These are phyloP conservation scores for Monodelphis domestica DNA, from an alignment of 2,797 vertebrate species.

Conservation along the genomic window DNA sequence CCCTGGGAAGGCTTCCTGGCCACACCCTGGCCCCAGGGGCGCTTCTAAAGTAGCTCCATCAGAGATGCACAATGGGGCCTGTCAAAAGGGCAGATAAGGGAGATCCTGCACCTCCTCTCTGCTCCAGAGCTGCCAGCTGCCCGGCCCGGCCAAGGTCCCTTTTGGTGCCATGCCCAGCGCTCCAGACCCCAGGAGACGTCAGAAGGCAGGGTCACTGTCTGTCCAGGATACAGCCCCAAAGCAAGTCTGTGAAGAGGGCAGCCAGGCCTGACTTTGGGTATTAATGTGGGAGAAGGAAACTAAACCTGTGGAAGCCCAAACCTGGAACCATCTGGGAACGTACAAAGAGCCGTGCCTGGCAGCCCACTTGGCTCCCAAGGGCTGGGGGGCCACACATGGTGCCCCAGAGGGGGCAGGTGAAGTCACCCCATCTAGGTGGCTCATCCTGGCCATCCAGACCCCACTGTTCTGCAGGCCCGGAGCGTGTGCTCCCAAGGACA, in stretches of 20 bases:
- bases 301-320: too few relatives aligned
- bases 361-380: not conserved
- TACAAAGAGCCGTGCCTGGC: not conserved
- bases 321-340: too few relatives aligned
- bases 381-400: not conserved
- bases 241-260: constrained; percentile 12
- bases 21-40: constrained; percentile 76
- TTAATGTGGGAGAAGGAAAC: too few relatives aligned
- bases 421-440: not conserved
- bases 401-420: not conserved
- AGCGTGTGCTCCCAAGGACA: not conserved
- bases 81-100: constrained; percentile 72
- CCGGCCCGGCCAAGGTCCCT: constrained; percentile 49
- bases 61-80: constrained; percentile 40
- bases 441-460: not conserved
- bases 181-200: constrained; percentile 54
- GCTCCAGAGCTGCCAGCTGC: not conserved
- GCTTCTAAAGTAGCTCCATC: constrained; percentile 66
- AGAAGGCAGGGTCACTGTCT: constrained; percentile 62
- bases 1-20: constrained; percentile 70
- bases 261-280: not conserved
- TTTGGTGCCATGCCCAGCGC: constrained; percentile 35
- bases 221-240: constrained; percentile 56
- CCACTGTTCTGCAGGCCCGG: too few relatives aligned
- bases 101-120: constrained; percentile 31